Evolutionary conservation across 2,888 invertebrate genomes (phyloP).

Genomic region (Diaphora mendica): DNA sequence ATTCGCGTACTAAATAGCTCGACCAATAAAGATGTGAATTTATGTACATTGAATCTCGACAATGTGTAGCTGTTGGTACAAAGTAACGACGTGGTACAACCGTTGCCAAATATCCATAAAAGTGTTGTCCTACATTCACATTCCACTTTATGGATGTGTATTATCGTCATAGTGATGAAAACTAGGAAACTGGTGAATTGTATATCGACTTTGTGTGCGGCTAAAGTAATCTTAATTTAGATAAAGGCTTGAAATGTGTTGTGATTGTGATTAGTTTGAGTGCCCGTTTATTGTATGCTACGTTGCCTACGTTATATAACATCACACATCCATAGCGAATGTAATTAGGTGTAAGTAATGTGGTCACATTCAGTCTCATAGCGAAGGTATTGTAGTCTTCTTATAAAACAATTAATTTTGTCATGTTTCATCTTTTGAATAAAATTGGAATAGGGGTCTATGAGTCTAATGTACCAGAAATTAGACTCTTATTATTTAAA

Average conservation of each 20-base stretch:
- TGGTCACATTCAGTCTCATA: neutral
- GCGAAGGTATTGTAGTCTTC: neutral
- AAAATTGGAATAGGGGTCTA: neutral
- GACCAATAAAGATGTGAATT: constrained; percentile 20
- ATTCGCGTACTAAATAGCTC: constrained; percentile 4
- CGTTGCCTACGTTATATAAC: no score
- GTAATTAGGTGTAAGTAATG: neutral
- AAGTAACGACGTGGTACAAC: constrained; percentile 18
- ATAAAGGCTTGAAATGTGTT: constrained; percentile 21
- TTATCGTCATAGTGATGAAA: constrained; percentile 37
- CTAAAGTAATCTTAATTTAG: constrained; percentile 25
- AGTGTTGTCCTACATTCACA: constrained; percentile 40
- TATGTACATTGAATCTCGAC: constrained; percentile 17
- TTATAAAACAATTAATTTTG: neutral
- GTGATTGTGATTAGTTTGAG: constrained; percentile 18
- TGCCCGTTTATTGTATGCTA: constrained; percentile 11
- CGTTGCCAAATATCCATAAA: constrained; percentile 43
- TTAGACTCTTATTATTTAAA: no score
- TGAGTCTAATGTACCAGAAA: neutral
- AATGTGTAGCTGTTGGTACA: constrained; percentile 24
- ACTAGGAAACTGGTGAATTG: constrained; percentile 29
- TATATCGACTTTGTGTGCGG: constrained; percentile 24
- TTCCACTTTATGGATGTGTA: constrained; percentile 32
- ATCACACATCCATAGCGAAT: neutral
- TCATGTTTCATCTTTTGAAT: neutral